Conservation (phyloP, 1,140 invertebrate genomes). For the Diabrotica virgifera region DNA sequence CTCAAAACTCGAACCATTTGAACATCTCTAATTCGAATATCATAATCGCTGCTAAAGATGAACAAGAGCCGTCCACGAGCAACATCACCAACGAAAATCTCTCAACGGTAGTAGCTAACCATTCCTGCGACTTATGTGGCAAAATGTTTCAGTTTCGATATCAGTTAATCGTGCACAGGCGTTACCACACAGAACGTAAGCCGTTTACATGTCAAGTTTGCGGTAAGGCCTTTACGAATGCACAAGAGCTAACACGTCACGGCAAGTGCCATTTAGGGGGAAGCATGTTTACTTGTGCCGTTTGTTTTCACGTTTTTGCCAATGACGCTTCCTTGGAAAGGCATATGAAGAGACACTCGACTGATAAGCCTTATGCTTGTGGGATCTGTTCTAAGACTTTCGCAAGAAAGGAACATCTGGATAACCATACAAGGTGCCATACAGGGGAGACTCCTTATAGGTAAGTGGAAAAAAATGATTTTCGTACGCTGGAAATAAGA, state of each 20-base stretch:
- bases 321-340: conserved; percentile 67
- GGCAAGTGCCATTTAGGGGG: conserved; percentile 78
- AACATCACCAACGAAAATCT: conserved; percentile 50
- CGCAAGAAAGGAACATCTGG: conserved; percentile 79
- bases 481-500: too few species aligned
- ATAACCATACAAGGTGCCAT: conserved; percentile 78
- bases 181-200: conserved; percentile 81
- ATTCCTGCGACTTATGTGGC: conserved; percentile 78
- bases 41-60: conserved; percentile 51
- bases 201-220: conserved; percentile 81
- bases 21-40: conserved; percentile 33
- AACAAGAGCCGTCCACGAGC: conserved; percentile 56
- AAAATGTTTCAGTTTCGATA: conserved; percentile 84
- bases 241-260: conserved; percentile 71
- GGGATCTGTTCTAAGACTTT: conserved; percentile 84
- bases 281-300: conserved; percentile 69
- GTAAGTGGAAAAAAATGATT: conserved; percentile 23
- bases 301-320: conserved; percentile 73
- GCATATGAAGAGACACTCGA: conserved; percentile 73
- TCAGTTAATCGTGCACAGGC: conserved; percentile 78
- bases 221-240: conserved; percentile 74
- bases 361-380: conserved; percentile 79
- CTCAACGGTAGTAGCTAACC: conserved; percentile 58
- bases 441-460: conserved; percentile 80
- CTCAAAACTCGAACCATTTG: conserved; percentile 18